Conservation (phyloP, 2,113 vertebrate genomes). For the Ceyx margarethae region DNA sequence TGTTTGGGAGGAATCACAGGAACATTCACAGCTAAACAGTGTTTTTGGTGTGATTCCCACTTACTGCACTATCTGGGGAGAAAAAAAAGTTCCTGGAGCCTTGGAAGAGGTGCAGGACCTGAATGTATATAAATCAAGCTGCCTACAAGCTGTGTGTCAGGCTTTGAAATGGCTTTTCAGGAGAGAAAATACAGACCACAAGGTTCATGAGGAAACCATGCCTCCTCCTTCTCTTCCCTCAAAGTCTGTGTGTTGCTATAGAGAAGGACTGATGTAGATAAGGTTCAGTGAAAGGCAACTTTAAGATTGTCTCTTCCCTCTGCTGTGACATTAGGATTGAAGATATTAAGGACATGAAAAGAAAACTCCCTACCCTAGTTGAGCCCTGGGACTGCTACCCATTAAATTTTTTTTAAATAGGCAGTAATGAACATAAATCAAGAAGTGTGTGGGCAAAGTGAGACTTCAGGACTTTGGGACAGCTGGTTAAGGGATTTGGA, state of each 20-base stretch:
- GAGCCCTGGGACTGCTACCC: too few relatives aligned
- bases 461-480: too few relatives aligned
- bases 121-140: neutral
- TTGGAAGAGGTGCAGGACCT: neutral
- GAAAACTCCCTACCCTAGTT: too few relatives aligned
- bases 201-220: neutral
- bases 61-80: neutral
- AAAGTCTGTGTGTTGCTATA: neutral
- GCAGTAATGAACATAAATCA: too few relatives aligned
- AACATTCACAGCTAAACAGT: neutral
- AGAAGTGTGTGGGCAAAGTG: too few relatives aligned
- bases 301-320: neutral
- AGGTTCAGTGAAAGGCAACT: neutral
- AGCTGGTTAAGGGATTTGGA: too few relatives aligned
- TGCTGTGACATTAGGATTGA: neutral
- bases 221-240: neutral
- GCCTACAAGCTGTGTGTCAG: neutral
- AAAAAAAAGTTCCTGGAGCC: neutral
- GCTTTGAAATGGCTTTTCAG: neutral
- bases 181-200: rapidly evolving
- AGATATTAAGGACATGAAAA: too few relatives aligned
- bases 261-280: neutral
- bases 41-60: neutral
- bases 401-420: too few relatives aligned
- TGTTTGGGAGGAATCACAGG: neutral